Evolutionary conservation across 2,888 invertebrate species (phyloP).

Genomic region (Pocota personata): DNA sequence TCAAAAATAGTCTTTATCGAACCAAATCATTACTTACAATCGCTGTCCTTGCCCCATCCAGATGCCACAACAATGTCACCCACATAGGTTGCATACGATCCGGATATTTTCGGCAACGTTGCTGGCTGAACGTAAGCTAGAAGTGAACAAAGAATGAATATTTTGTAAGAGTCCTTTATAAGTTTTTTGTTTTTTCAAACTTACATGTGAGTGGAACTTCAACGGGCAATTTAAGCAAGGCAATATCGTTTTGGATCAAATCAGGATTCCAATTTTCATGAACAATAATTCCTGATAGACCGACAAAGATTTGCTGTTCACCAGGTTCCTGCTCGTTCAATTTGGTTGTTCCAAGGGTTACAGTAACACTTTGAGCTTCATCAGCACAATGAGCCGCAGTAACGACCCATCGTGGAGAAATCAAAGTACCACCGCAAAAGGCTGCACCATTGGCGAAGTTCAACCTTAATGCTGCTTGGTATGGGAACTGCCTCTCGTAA

Average conservation of each 20-base stretch:
- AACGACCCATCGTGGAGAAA: conserved; percentile 75
- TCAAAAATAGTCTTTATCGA: background rate
- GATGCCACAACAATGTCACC: conserved; percentile 75
- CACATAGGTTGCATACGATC: conserved; percentile 71
- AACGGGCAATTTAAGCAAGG: conserved; percentile 76
- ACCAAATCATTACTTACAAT: conserved; percentile 37
- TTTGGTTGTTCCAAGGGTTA: conserved; percentile 74
- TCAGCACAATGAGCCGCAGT: conserved; percentile 78
- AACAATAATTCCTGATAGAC: conserved; percentile 68
- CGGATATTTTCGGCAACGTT: conserved; percentile 73
- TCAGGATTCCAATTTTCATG: conserved; percentile 74
- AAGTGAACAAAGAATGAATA: background rate
- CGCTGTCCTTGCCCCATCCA: conserved; percentile 76
- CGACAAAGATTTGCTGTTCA: conserved; percentile 67
- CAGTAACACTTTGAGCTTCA: conserved; percentile 66
- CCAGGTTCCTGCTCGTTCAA: conserved; percentile 69
- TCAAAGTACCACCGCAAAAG: conserved; percentile 77
- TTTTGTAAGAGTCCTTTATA: background rate
- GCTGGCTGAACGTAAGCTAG: conserved; percentile 75
- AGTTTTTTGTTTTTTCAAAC: background rate
- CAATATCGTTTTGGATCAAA: conserved; percentile 76
- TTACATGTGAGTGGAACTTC: conserved; percentile 73
- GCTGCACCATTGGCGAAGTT: conserved; percentile 19
- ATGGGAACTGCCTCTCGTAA: conserved; percentile 70
- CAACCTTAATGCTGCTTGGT: conserved; percentile 72